Evolutionary conservation across 1,140 invertebrate species (phyloP).

Genomic region (Stegodyphus mimosarum): DNA sequence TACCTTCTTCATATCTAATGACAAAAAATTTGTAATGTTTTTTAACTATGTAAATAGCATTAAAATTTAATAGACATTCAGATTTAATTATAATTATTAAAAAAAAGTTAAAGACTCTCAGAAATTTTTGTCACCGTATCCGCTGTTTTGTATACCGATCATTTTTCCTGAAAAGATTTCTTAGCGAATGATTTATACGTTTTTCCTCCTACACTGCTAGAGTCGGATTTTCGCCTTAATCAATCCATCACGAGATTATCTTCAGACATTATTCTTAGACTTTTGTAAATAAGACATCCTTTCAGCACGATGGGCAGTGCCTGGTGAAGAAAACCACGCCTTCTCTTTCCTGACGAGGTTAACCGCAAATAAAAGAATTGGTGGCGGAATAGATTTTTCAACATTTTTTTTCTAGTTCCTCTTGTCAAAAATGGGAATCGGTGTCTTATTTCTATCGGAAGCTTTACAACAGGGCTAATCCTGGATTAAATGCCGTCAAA

Average conservation of each 20-base stretch:
- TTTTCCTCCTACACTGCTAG: too few relatives aligned
- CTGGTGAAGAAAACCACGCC: constrained; percentile 8
- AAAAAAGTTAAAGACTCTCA: too few relatives aligned
- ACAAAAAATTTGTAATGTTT: too few relatives aligned
- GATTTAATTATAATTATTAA: too few relatives aligned
- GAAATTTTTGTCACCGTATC: too few relatives aligned
- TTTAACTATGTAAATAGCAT: too few relatives aligned
- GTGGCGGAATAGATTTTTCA: neutral
- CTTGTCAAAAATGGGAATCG: constrained; percentile 5
- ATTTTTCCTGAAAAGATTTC: too few relatives aligned
- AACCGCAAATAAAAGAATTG: constrained; percentile 22
- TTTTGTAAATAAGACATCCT: constrained; percentile 14
- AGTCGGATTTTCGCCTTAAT: neutral
- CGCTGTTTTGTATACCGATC: too few relatives aligned
- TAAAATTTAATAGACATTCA: too few relatives aligned
- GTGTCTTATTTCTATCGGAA: constrained; percentile 52
- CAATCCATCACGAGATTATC: neutral
- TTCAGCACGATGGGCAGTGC: constrained; percentile 25
- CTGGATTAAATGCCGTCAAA: constrained; percentile 33
- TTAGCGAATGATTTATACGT: too few relatives aligned
- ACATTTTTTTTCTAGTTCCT: neutral
- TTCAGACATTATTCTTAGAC: neutral
- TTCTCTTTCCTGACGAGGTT: constrained; percentile 11
- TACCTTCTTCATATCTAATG: too few relatives aligned
- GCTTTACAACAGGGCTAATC: constrained; percentile 51